Percentiles rank a stretch among this genome's conserved stretches.
Evolutionary conservation across 2,797 vertebrate genomes (phyloP).

Genomic region (Pangasius djambal): DNA sequence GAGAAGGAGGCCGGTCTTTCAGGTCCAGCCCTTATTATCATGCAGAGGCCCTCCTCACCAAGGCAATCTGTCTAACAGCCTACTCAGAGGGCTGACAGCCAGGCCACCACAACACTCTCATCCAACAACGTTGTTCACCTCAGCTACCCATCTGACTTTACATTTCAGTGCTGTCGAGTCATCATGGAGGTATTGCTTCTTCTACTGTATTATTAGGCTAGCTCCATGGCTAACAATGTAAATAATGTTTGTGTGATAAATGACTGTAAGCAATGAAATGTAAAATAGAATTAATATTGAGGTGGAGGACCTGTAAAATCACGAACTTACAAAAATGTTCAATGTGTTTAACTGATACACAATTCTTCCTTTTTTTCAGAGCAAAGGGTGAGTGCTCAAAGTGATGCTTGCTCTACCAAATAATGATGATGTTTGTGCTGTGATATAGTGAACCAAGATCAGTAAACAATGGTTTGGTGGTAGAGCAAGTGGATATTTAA

Average conservation of each 20-base stretch:
- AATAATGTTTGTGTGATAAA: background rate
- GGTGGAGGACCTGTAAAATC: background rate
- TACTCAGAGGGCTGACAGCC: conserved; percentile 42
- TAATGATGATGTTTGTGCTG: background rate
- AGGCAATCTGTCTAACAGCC: conserved; percentile 52
- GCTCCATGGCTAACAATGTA: background rate
- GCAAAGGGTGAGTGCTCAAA: background rate
- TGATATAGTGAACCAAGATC: background rate
- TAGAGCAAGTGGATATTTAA: background rate
- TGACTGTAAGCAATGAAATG: background rate
- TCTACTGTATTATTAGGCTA: conserved; percentile 4
- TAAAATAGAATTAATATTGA: background rate
- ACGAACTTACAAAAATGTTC: background rate
- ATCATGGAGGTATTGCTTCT: conserved; percentile 3
- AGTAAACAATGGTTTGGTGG: background rate
- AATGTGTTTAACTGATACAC: background rate
- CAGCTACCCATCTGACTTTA: conserved; percentile 22
- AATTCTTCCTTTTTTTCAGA: background rate
- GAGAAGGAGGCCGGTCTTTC: conserved; percentile 40
- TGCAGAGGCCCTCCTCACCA: conserved; percentile 42
- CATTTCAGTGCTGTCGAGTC: background rate
- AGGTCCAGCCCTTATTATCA: conserved; percentile 54
- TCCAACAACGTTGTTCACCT: conserved; percentile 24
- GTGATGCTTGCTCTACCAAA: background rate
- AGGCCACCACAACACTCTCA: conserved; percentile 24